Conservation (phyloP, 2,888 invertebrate genomes). For the Neria commutata region DNA sequence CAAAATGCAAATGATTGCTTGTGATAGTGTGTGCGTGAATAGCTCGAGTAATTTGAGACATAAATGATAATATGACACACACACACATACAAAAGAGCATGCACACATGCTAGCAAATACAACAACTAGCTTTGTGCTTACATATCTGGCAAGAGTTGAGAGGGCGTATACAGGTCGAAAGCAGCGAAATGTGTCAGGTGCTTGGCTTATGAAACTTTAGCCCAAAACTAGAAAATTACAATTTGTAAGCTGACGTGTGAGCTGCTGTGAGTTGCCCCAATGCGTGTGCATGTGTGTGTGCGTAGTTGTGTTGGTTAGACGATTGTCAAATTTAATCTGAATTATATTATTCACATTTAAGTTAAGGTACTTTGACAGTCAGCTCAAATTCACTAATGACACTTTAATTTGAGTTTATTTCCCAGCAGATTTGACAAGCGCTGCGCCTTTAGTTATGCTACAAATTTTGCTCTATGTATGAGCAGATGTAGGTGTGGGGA, state of each 20-base stretch:
- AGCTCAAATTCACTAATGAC: neutral
- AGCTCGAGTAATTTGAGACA: neutral
- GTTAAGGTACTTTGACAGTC: neutral
- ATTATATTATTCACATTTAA: neutral
- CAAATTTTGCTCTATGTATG: no score
- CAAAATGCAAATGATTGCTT: no score
- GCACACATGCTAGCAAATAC: no score
- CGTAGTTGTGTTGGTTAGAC: constrained; percentile 17
- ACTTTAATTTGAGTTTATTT: neutral
- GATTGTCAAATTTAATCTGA: constrained; percentile 13
- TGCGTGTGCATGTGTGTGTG: constrained; percentile 3
- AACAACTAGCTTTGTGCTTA: no score
- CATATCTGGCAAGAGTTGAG: no score
- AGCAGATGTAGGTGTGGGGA: no score
- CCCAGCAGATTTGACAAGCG: no score
- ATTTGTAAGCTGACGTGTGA: neutral
- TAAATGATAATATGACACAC: neutral
- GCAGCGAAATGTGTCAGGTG: constrained; percentile 1
- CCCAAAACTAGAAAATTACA: neutral
- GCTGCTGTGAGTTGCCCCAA: no score
- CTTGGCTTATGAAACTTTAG: neutral
- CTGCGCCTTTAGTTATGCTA: no score
- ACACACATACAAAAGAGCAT: neutral
- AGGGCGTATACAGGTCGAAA: neutral
- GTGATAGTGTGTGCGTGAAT: no score